Evolutionary conservation across 2,113 vertebrate species (phyloP).

Genomic region (Rhadina sibilatrix): DNA sequence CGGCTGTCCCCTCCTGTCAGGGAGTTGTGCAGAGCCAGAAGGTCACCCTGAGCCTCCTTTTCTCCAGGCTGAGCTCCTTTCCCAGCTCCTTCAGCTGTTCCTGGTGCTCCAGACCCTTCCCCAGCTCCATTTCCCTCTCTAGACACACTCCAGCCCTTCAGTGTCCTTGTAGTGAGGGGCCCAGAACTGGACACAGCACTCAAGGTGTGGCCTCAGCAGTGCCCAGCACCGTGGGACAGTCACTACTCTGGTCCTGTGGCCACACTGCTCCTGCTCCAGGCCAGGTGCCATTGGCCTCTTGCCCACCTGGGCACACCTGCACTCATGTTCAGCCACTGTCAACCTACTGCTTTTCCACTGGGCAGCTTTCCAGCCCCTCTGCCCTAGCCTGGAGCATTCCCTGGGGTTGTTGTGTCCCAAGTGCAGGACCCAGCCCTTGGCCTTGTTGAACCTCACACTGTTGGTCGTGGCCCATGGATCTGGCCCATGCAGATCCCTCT

Average conservation of each 20-base stretch:
- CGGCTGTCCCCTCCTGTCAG: background rate
- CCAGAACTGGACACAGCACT: background rate
- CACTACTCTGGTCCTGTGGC: background rate
- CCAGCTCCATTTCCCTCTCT: rapidly evolving
- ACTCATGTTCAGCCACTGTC: background rate
- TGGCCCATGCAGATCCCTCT: background rate
- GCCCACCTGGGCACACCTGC: background rate
- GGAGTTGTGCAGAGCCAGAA: background rate
- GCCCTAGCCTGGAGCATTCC: background rate
- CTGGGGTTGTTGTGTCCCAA: background rate
- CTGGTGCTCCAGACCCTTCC: background rate
- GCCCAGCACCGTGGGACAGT: background rate
- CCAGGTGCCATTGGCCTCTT: background rate
- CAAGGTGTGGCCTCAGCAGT: rapidly evolving
- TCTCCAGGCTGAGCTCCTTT: background rate
- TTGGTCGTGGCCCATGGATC: background rate
- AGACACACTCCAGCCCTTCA: rapidly evolving
- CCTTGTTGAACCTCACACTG: background rate
- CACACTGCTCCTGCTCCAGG: rapidly evolving
- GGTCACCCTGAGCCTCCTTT: background rate
- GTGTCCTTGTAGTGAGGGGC: rapidly evolving
- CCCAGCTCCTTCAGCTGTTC: rapidly evolving
- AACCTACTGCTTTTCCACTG: background rate
- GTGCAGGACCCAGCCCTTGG: background rate
- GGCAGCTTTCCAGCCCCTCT: background rate